Conservation (phyloP, 1,140 invertebrate species). For the Kradibia gibbosae region DNA sequence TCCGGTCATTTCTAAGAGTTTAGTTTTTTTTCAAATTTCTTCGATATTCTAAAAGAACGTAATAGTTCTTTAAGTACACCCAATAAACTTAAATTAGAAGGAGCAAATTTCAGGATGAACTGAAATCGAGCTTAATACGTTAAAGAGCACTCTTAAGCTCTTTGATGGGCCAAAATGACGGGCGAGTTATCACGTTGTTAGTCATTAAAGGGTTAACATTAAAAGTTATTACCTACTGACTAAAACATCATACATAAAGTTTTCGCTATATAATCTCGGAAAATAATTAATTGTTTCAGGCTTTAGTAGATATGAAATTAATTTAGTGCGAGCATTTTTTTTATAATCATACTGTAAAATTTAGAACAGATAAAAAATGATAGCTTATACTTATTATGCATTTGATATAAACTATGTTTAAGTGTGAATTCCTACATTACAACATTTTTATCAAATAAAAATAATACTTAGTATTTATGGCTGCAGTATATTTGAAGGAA, state of each 20-base stretch:
- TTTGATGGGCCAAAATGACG: conserved; percentile 38
- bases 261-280: conserved; percentile 25
- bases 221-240: conserved; percentile 42
- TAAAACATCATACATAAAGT: conserved; percentile 29
- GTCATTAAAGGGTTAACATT: conserved; percentile 44
- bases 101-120: conserved; percentile 38
- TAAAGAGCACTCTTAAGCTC: conserved; percentile 26
- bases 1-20: not conserved
- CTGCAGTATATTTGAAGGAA: not conserved
- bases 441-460: not conserved
- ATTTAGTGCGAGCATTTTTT: not conserved
- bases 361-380: not conserved
- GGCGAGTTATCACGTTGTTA: conserved; percentile 36
- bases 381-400: not conserved
- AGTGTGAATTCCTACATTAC: not conserved
- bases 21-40: not conserved
- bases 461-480: not conserved
- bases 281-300: conserved; percentile 31
- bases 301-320: conserved; percentile 8
- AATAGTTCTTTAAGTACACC: conserved; percentile 29
- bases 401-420: not conserved
- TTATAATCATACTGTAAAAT: not conserved
- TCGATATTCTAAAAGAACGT: conserved; percentile 30
- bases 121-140: conserved; percentile 42
- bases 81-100: conserved; percentile 46